Conservation (phyloP, 2,888 invertebrate genomes). For the Xylota segnis region DNA sequence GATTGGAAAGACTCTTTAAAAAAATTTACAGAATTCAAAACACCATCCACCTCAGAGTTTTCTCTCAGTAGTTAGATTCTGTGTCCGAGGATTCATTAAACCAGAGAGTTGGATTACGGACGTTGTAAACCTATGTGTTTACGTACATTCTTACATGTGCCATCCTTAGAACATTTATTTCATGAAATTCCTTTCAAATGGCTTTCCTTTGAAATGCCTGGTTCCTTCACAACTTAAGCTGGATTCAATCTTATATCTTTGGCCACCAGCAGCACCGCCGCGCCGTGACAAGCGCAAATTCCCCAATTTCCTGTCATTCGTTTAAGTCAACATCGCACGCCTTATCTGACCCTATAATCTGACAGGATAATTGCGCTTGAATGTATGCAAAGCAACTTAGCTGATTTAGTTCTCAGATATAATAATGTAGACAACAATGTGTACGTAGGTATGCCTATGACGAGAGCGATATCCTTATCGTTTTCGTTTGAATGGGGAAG, state of each 20-base stretch:
- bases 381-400: neutral
- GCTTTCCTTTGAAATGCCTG: too few relatives aligned
- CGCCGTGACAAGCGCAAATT: neutral
- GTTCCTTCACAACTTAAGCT: neutral
- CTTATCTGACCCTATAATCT: constrained; percentile 30
- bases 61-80: too few relatives aligned
- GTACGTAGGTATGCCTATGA: neutral
- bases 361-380: constrained; percentile 43
- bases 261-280: neutral
- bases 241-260: neutral
- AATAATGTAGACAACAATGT: neutral
- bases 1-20: too few relatives aligned
- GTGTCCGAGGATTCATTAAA: too few relatives aligned
- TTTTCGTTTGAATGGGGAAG: neutral
- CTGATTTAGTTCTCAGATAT: neutral
- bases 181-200: too few relatives aligned
- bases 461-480: neutral
- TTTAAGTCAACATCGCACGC: constrained; percentile 11
- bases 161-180: too few relatives aligned
- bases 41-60: too few relatives aligned
- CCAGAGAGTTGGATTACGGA: too few relatives aligned
- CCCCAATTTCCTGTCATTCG: constrained; percentile 46
- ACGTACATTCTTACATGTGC: too few relatives aligned
- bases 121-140: too few relatives aligned
- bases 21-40: too few relatives aligned